These are phyloP conservation scores for Harpagifer antarcticus DNA, from an alignment of 2,797 vertebrate species.

Conservation along the genomic window DNA sequence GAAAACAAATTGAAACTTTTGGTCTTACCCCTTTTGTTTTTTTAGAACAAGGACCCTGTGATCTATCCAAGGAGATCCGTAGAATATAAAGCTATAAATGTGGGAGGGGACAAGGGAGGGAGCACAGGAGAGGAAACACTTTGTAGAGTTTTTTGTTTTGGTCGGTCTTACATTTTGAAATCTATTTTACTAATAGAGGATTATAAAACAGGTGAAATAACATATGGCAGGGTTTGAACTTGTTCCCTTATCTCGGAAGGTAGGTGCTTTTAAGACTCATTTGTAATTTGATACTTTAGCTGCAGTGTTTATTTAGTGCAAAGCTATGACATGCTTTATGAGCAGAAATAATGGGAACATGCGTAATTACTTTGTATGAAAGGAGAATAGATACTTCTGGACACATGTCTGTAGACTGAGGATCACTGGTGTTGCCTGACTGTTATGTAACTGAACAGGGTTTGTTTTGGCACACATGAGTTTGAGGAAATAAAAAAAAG, in stretches of 20 bases:
- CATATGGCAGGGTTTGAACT: constrained; percentile 57
- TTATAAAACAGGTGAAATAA: neutral
- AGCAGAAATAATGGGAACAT: constrained; percentile 14
- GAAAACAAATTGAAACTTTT: neutral
- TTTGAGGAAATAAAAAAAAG: constrained; percentile 52
- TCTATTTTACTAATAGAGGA: neutral
- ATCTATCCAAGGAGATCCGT: constrained; percentile 47
- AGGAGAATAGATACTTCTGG: neutral
- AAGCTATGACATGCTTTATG: constrained; percentile 16
- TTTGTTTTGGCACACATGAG: constrained; percentile 7
- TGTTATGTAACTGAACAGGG: constrained; percentile 52
- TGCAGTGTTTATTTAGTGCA: constrained; percentile 40
- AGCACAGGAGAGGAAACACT: constrained; percentile 49
- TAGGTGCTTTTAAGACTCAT: constrained; percentile 51
- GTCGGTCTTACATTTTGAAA: constrained; percentile 30
- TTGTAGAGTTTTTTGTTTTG: constrained; percentile 54
- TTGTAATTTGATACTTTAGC: constrained; percentile 44
- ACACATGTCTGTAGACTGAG: constrained; percentile 19
- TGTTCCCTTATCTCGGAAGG: constrained; percentile 75
- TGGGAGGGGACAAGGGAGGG: constrained; percentile 65
- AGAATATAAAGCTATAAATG: constrained; percentile 45
- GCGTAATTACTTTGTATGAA: neutral
- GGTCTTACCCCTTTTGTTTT: constrained; percentile 1
- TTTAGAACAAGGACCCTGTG: constrained; percentile 29
- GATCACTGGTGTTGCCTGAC: neutral